These are phyloP conservation scores for Tragelaphus eurycerus DNA, from an alignment of 2,797 vertebrate genomes.

Conservation along the genomic window DNA sequence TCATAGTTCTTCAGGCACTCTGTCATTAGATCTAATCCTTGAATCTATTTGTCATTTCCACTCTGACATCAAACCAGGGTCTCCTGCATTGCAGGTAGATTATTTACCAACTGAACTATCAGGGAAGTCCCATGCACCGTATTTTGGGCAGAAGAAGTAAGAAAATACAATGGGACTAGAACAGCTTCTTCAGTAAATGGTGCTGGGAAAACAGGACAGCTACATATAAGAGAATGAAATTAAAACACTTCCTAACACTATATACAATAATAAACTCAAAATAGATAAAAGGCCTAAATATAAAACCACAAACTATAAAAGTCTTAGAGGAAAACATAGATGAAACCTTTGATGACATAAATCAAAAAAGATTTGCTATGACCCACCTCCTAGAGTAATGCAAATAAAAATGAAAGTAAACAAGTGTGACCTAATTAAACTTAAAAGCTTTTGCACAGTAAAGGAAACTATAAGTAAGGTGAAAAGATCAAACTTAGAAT, in stretches of 20 bases:
- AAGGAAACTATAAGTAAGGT: not conserved
- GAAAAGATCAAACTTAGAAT: not conserved
- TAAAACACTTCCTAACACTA: not conserved
- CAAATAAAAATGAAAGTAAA: not conserved
- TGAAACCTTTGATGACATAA: not conserved
- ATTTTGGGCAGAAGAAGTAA: not conserved
- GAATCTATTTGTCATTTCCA: not conserved
- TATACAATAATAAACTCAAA: not conserved
- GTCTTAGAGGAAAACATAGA: not conserved
- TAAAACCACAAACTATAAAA: not conserved
- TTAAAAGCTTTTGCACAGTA: not conserved
- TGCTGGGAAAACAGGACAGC: not conserved
- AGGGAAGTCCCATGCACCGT: not conserved
- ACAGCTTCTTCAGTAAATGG: not conserved
- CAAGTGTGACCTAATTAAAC: not conserved
- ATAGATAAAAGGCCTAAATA: not conserved
- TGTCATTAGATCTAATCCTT: not conserved
- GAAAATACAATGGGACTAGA: not conserved
- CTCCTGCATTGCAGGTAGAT: not conserved
- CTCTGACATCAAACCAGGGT: not conserved
- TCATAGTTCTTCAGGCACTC: not conserved
- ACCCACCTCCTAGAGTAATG: not conserved
- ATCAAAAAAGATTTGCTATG: not conserved
- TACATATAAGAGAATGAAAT: not conserved
- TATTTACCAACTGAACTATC: not conserved